Base-by-base conservation (phyloP, 2,888 invertebrate genomes). In the Apocheima hispidaria region DNA sequence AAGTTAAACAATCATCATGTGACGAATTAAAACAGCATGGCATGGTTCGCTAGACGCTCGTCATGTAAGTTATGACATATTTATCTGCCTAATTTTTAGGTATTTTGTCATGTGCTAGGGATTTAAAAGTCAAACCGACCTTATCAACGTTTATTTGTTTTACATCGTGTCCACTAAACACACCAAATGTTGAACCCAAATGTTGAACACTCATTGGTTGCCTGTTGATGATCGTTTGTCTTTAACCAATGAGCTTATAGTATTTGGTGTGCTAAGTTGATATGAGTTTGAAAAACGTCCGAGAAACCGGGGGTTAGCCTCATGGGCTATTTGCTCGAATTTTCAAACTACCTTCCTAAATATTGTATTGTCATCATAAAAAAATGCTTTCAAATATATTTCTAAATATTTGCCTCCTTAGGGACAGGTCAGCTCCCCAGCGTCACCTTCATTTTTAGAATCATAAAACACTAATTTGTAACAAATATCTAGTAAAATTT, bases 1-100 rank as follows among this genome's bases (percentile, higher is more conserved):
- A 52, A 46, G 33, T 65, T 58, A 64, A 69, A 70, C 69, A 69
- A 73, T 65, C 69, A 70, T 70, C 71, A 73, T 70, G 69, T 69
- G 69, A 66, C 61, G 38, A 62, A 68, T 54, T 60, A 60, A 60
- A 54, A 43, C 59, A 46, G 38, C 14, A 40, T 57, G 58, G 82
- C 70, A 66, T 59, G 66, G 18, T 21, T 35, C 21, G 33, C 26
- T 50, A 20, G 14, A 43, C 41, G 16, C 26, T 36, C 36, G 21
- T 38, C 20, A 48, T 53, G 40, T 26, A 40, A 40, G 35, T 53
- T 35, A 20, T 54, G 49, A 60, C 53, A 54, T 35, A 50, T 60
- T 60, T 60, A 54, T 68, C 61, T 62, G 23, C 41, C 50, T 51
- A 63, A 56, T 53, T 58, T 56, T n/a, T n/a, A n/a, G n/a, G 57